These are phyloP conservation scores for Ptilodon capucinus DNA, from an alignment of 2,888 invertebrate genomes.

Conservation along the genomic window DNA sequence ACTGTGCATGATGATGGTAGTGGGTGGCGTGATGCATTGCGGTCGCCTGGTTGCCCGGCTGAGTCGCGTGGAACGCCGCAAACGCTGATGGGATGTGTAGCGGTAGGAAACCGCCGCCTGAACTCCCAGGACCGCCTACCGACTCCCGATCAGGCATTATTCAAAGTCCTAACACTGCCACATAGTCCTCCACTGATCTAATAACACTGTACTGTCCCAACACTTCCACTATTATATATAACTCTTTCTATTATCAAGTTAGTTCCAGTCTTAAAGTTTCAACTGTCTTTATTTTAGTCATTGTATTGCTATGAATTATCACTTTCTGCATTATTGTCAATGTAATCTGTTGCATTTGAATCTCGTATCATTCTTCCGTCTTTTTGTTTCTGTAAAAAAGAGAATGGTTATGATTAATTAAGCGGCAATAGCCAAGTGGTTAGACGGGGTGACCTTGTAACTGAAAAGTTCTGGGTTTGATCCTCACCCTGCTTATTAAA, in stretches of 20 bases:
- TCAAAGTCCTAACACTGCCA: constrained; percentile 57
- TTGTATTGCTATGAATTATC: constrained; percentile 44
- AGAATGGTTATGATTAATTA: constrained; percentile 45
- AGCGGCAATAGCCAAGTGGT: too few relatives aligned
- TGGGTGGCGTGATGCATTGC: constrained; percentile 83
- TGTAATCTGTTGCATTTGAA: constrained; percentile 24
- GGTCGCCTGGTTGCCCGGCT: constrained; percentile 82
- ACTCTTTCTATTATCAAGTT: constrained; percentile 57
- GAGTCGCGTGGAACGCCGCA: constrained; percentile 84
- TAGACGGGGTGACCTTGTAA: too few relatives aligned
- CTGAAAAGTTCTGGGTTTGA: too few relatives aligned
- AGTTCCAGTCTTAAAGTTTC: constrained; percentile 59
- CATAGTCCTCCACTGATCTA: constrained; percentile 47
- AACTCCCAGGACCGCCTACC: constrained; percentile 80
- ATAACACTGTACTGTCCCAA: constrained; percentile 32
- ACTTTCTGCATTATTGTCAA: constrained; percentile 41
- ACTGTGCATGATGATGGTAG: constrained; percentile 79
- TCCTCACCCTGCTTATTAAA: too few relatives aligned
- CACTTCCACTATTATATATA: constrained; percentile 25
- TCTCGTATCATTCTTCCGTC: constrained; percentile 29
- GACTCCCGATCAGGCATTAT: constrained; percentile 82
- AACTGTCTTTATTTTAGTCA: constrained; percentile 53
- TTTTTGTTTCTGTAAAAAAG: constrained; percentile 68
- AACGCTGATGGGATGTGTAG: constrained; percentile 82
- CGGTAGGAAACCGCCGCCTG: constrained; percentile 82